phyloP scores from a whole-genome alignment of 2,113 vertebrate genomes.

The Hiodon alosoides region DNA sequence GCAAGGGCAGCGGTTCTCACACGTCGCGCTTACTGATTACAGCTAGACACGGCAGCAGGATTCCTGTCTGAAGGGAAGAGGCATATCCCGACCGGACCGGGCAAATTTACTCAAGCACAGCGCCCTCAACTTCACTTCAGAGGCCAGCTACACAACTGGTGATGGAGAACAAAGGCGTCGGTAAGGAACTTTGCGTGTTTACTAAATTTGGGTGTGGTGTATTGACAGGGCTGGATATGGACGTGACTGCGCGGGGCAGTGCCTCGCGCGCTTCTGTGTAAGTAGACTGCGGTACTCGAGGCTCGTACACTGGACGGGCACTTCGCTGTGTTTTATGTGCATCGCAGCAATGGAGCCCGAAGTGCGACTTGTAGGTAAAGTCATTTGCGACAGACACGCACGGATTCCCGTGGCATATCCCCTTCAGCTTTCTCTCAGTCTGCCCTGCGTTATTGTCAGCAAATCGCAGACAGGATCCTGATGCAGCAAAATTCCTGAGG shows the following conservation, averaged over 20 bases:
- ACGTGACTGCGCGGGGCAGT: constrained; percentile 21
- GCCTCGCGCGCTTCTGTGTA: constrained; percentile 36
- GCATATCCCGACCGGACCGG: constrained; percentile 46
- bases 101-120: constrained; percentile 37
- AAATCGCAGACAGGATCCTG: constrained; percentile 29
- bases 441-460: constrained; percentile 21
- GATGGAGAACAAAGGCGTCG: constrained; percentile 76
- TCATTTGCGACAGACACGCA: constrained; percentile 4
- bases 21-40: constrained; percentile 52
- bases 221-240: constrained; percentile 1
- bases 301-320: constrained; percentile 29
- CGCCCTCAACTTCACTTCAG: constrained; percentile 63
- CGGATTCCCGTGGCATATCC: too few relatives aligned
- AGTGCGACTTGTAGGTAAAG: constrained; percentile 17
- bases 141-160: constrained; percentile 56
- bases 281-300: constrained; percentile 59
- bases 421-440: not conserved
- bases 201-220: constrained; percentile 20
- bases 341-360: constrained; percentile 51
- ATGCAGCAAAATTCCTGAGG: constrained; percentile 35
- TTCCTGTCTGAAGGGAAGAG: constrained; percentile 53
- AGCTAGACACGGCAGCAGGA: constrained; percentile 57
- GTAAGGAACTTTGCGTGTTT: constrained; percentile 41
- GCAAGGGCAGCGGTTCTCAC: constrained; percentile 22
- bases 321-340: constrained; percentile 40